Percentiles rank a stretch among this genome's conserved stretches.
Evolutionary conservation across 2,113 vertebrate genomes (phyloP).

Genomic region (Salvelinus namaycush): DNA sequence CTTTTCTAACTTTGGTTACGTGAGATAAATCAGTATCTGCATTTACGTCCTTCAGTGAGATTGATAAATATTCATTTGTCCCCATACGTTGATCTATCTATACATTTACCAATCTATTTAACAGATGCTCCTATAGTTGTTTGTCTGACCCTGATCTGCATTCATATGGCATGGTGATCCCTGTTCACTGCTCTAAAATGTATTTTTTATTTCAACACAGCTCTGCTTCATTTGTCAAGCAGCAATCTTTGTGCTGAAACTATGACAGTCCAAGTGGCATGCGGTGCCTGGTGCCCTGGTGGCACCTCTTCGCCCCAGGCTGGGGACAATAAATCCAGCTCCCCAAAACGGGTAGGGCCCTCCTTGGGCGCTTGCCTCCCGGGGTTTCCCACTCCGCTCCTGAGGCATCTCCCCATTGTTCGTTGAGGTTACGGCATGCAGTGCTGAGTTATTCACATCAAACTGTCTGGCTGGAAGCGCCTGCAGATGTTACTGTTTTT

Average conservation of each 20-base stretch:
- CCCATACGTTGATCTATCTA: slow-evolving; percentile 61
- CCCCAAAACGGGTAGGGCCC: slow-evolving; percentile 59
- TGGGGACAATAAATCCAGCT: slow-evolving; percentile 73
- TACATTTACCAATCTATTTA: slow-evolving; percentile 59
- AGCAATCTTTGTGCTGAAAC: slow-evolving; percentile 67
- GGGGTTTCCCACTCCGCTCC: slow-evolving; percentile 72
- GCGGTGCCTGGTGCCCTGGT: slow-evolving; percentile 59
- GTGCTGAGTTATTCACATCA: slow-evolving; percentile 88
- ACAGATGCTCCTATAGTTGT: slow-evolving; percentile 69
- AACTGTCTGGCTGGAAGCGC: slow-evolving; percentile 78
- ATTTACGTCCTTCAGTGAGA: slow-evolving; percentile 63
- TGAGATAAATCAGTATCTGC: slow-evolving; percentile 68
- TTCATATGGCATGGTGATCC: slow-evolving; percentile 49
- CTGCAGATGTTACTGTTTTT: slow-evolving; percentile 84
- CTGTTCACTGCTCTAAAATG: slow-evolving; percentile 53
- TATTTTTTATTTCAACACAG: slow-evolving; percentile 54
- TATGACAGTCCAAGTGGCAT: slow-evolving; percentile 63
- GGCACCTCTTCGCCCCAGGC: slow-evolving; percentile 54
- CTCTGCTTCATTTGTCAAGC: slow-evolving; percentile 57
- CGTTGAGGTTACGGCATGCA: slow-evolving; percentile 82
- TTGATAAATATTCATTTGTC: slow-evolving; percentile 71
- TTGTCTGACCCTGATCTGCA: slow-evolving; percentile 61
- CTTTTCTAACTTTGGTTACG: slow-evolving; percentile 75
- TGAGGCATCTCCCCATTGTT: slow-evolving; percentile 80
- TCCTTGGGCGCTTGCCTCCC: slow-evolving; percentile 77